Evolutionary conservation across 2,797 vertebrate species (phyloP).

Genomic region (Manis pentadactyla): DNA sequence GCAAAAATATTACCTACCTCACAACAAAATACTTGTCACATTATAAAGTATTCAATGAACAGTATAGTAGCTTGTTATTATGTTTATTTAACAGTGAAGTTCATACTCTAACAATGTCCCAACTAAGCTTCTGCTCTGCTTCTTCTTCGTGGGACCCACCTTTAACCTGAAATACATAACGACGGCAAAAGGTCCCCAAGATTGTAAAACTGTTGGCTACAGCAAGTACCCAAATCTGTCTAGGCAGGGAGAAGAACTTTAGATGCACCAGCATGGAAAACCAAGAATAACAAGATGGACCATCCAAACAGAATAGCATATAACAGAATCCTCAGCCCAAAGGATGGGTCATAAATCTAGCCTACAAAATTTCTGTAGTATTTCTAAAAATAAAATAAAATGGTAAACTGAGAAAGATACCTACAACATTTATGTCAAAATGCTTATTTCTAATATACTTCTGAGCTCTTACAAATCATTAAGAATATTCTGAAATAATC

Average conservation of each 20-base stretch:
- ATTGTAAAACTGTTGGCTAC: background rate
- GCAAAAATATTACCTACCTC: background rate
- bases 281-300: background rate
- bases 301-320: background rate
- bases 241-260: background rate
- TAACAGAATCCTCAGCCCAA: background rate
- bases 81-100: background rate
- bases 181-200: background rate
- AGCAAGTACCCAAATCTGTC: background rate
- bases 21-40: background rate
- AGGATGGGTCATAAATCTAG: background rate
- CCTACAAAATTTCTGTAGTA: background rate
- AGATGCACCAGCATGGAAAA: background rate
- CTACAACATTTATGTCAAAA: background rate
- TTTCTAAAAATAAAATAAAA: background rate
- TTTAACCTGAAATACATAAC: background rate
- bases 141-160: background rate
- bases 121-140: background rate
- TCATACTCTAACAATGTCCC: background rate
- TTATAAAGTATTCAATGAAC: background rate
- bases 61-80: background rate
- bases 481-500: constrained; percentile 27
- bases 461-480: background rate
- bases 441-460: background rate
- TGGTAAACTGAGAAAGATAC: background rate